A percentile compares a stretch with the other conserved stretches of the same genome.
These are phyloP conservation scores for Calypte anna DNA, from an alignment of 2,113 vertebrate species.

Conservation along the genomic window DNA sequence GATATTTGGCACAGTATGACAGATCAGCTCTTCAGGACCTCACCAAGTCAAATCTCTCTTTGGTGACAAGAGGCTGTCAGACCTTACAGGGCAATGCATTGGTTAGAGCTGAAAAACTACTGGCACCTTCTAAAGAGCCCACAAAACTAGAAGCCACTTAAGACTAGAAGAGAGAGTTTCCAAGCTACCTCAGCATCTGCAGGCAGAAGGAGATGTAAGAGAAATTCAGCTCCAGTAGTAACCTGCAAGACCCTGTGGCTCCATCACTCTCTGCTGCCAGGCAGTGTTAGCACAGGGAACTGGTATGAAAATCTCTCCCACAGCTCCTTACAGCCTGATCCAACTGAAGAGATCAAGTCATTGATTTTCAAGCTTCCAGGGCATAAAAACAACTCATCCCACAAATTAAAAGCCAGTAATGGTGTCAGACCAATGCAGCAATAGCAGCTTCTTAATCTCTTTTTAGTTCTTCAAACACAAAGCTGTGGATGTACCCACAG, in stretches of 20 bases:
- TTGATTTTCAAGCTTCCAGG: not conserved
- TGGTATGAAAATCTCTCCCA: not conserved
- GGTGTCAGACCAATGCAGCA: not conserved
- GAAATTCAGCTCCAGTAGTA: not conserved
- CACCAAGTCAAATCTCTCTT: not conserved
- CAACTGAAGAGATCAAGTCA: not conserved
- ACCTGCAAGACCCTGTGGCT: not conserved
- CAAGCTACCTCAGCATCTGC: not conserved
- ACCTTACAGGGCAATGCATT: not conserved
- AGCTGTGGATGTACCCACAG: not conserved
- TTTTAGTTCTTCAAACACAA: not conserved
- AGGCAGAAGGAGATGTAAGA: not conserved
- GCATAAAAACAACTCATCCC: not conserved
- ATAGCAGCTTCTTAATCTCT: not conserved
- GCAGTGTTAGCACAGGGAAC: fast-evolving
- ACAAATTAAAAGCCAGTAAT: not conserved
- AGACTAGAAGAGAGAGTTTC: not conserved
- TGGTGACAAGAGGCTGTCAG: not conserved
- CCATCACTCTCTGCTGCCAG: not conserved
- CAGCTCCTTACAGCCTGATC: not conserved
- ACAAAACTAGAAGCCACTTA: not conserved
- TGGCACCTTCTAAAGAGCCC: not conserved
- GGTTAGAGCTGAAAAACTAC: not conserved
- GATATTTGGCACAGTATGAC: fast-evolving
- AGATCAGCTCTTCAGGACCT: not conserved